These are phyloP conservation scores for Electrona antarctica DNA, from an alignment of 2,113 vertebrate species.

Conservation along the genomic window DNA sequence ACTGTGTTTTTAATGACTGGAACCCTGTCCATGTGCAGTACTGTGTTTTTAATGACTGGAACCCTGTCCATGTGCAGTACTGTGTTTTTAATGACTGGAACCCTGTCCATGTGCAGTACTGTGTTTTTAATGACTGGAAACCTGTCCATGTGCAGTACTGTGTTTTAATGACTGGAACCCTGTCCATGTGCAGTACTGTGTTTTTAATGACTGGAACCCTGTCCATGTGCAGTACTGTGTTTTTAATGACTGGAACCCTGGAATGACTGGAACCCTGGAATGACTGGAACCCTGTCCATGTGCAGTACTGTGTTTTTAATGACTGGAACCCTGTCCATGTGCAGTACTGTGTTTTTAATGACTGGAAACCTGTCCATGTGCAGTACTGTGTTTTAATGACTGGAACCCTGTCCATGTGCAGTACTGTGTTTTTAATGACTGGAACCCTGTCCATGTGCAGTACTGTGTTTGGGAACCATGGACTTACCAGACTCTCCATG, in stretches of 20 bases:
- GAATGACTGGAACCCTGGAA: too few species aligned
- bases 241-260: not conserved
- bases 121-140: not conserved
- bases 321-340: not conserved
- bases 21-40: not conserved
- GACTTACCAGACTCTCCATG: constrained; percentile 88
- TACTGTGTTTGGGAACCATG: not conserved
- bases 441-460: not conserved
- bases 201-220: not conserved
- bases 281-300: not conserved
- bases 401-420: not conserved
- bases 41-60: not conserved
- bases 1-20: not conserved
- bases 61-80: not conserved
- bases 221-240: not conserved
- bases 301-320: not conserved
- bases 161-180: not conserved
- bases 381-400: not conserved
- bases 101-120: not conserved
- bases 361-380: not conserved
- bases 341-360: not conserved
- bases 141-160: not conserved
- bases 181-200: not conserved
- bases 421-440: not conserved
- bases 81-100: not conserved